Percentiles rank a stretch among this genome's conserved stretches.
These are phyloP conservation scores for Falco columbarius DNA, from an alignment of 2,797 vertebrate species.

Conservation along the genomic window DNA sequence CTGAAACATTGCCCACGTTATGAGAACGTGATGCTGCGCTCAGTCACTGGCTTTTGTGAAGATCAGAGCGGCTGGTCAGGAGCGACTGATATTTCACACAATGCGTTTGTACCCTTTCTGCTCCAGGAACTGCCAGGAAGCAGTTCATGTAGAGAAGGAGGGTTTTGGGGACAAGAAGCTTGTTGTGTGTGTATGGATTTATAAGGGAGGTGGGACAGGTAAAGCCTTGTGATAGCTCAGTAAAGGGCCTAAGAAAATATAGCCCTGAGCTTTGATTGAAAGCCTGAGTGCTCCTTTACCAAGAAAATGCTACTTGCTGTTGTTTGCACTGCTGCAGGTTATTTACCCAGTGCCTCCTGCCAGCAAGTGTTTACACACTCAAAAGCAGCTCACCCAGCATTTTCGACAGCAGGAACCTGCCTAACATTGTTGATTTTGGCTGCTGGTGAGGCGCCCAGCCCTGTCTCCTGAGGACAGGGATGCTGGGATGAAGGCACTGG, in stretches of 20 bases:
- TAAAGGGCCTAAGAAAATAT: not conserved
- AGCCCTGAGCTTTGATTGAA: not conserved
- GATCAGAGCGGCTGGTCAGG: not conserved
- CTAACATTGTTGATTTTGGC: not conserved
- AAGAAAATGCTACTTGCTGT: not conserved
- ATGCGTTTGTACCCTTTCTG: not conserved
- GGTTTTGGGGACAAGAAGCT: not conserved
- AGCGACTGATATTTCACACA: accelerated
- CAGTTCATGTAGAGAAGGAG: not conserved
- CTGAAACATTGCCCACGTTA: not conserved
- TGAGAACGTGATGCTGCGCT: not conserved
- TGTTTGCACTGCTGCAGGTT: not conserved
- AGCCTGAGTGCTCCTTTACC: not conserved
- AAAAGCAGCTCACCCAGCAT: not conserved
- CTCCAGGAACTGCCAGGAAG: not conserved
- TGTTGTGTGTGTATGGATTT: not conserved
- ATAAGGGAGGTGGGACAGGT: not conserved
- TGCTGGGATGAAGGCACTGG: not conserved
- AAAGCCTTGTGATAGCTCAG: not conserved
- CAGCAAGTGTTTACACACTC: not conserved
- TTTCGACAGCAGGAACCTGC: not conserved
- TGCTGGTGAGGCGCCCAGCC: not conserved
- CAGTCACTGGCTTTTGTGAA: not conserved
- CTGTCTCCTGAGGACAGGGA: accelerated
- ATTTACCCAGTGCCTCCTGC: not conserved